Base-by-base conservation (phyloP, 2,113 vertebrate species). In the Gallinago undulata region DNA sequence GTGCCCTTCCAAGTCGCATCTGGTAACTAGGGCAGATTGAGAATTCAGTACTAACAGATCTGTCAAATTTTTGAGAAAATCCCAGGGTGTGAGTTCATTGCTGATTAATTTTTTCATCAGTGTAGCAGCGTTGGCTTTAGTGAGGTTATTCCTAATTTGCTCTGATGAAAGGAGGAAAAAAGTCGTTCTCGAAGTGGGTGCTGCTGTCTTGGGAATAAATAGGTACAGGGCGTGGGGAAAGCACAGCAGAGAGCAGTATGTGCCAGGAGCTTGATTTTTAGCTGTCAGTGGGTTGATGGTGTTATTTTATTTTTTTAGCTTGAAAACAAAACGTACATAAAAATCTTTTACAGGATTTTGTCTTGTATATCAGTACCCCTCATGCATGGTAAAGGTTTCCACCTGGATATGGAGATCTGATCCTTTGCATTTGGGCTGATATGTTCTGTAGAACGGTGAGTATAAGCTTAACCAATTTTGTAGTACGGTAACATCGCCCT, bases 41-140 rank as follows among this genome's bases (percentile, higher is more conserved):
- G 87, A 93, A 89, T 85, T 85, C 89, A 85, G 31, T 55, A 92
- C 89, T 95, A 95, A 96, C 80, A 96, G 90, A 82, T 75, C 80
- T 91, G 77, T 96, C 89, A 96, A 53, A 89, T 89, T 97, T 96
- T 94, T 96, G 60, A 96, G 93, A 93, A 93, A 96, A 93, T 93
- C 96, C 89, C 90, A 84, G 80, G 73, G 90, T 94, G 63, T 96
- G 88, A 74, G 50, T 81, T 81, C 90, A 64, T 67, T 92, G 62
- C 90, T 94, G 93, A 91, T 96, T 94, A 92, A 77, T 90, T 94
- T 95, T 92, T 93, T 73, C 90, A 89, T 87, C 73, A 66, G 14
- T 60, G 43, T 81, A 53, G 89, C 68, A 55, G 27, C 56, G 31
- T 79, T 95, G 80, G 66, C 90, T 91, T 90, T 87, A 56, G 55